A percentile compares a stretch with the other conserved stretches of the same genome.
Conservation (phyloP, 2,113 vertebrate species). For the Scolopax mira region DNA sequence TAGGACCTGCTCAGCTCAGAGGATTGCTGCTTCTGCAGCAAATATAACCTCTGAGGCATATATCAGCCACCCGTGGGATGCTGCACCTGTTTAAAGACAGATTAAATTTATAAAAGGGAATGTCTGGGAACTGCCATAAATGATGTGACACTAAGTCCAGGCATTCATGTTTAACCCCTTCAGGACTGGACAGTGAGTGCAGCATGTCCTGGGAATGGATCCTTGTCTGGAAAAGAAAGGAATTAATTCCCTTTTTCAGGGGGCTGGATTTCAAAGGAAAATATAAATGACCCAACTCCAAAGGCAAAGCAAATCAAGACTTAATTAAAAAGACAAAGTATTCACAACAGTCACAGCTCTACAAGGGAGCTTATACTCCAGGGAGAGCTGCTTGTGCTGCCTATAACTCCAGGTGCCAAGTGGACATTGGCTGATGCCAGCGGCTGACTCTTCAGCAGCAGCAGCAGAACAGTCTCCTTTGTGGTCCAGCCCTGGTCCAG, state of each 20-base stretch:
- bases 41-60: neutral
- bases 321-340: neutral
- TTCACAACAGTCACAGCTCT: neutral
- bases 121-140: neutral
- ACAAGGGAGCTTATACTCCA: rapidly evolving
- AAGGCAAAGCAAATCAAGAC: neutral
- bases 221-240: neutral
- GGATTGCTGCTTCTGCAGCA: neutral
- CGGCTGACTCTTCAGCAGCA: neutral
- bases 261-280: neutral
- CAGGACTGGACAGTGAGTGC: neutral
- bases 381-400: neutral
- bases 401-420: neutral
- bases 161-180: neutral
- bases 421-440: neutral
- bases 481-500: neutral
- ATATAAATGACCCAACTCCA: neutral
- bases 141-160: neutral
- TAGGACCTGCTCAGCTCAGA: neutral
- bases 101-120: neutral
- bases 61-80: neutral
- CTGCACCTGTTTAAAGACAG: neutral
- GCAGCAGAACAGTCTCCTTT: neutral
- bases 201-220: neutral
- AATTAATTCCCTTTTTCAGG: neutral